phyloP scores from a whole-genome alignment of 2,888 invertebrate species.

The Thera obeliscata region DNA sequence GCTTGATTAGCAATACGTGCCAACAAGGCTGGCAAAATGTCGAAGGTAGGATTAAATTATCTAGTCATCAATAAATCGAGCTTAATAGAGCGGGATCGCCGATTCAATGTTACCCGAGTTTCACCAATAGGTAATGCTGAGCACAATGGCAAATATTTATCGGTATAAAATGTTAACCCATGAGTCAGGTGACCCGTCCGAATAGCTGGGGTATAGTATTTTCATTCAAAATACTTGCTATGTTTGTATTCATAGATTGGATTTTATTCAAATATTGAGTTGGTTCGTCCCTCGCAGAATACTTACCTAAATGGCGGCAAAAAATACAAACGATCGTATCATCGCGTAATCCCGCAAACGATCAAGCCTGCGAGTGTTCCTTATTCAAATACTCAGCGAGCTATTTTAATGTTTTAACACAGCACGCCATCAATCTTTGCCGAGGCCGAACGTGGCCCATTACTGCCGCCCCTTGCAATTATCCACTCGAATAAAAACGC shows the following conservation, averaged over 20 bases:
- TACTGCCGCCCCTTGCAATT: slow-evolving; percentile 78
- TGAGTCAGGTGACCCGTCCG: slow-evolving; percentile 27
- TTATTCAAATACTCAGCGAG: slow-evolving; percentile 77
- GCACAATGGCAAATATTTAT: slow-evolving; percentile 31
- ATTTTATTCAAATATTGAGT: slow-evolving; percentile 39
- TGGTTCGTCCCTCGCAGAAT: slow-evolving; percentile 23
- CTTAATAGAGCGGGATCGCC: slow-evolving; percentile 37
- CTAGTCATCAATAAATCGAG: slow-evolving; percentile 38
- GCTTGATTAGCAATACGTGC: slow-evolving; percentile 41
- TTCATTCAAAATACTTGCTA: slow-evolving; percentile 32
- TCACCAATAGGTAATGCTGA: slow-evolving; percentile 30
- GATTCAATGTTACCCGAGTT: slow-evolving; percentile 28
- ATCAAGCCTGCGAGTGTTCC: slow-evolving; percentile 70
- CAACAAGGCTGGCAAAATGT: slow-evolving; percentile 35
- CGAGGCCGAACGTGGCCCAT: slow-evolving; percentile 74
- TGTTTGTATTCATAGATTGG: slow-evolving; percentile 36
- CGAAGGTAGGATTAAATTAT: slow-evolving; percentile 38
- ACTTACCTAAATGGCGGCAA: slow-evolving; percentile 42
- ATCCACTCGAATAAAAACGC: slow-evolving; percentile 82
- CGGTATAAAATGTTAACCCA: slow-evolving; percentile 30
- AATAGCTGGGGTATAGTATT: slow-evolving; percentile 27
- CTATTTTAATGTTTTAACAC: slow-evolving; percentile 77
- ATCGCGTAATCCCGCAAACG: slow-evolving; percentile 69
- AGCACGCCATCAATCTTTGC: slow-evolving; percentile 79
- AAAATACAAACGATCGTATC: slow-evolving; percentile 66